Evolutionary conservation across 2,113 vertebrate genomes (phyloP).

Genomic region (Chitala chitala): DNA sequence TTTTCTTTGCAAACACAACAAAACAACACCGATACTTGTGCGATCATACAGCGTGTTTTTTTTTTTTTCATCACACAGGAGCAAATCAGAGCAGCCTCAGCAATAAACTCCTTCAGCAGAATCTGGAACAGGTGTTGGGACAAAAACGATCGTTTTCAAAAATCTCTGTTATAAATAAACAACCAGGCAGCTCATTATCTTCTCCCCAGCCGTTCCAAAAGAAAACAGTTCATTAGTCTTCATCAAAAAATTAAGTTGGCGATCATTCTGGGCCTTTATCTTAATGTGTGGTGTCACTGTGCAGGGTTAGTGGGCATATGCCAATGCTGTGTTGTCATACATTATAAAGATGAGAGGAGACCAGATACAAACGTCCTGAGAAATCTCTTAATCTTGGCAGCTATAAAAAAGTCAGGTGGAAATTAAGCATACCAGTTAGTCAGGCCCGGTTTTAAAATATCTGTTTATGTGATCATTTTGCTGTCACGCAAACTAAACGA

Average conservation of each 20-base stretch:
- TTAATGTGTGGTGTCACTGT: conserved; percentile 25
- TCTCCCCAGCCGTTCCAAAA: conserved; percentile 43
- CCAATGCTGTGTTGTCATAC: conserved; percentile 1
- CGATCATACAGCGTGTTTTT: too few species aligned
- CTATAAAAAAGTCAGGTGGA: not conserved
- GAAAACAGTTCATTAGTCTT: conserved; percentile 73
- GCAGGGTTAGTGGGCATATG: not conserved
- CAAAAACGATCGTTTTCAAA: conserved; percentile 67
- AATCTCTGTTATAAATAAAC: conserved; percentile 71
- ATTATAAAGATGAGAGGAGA: not conserved
- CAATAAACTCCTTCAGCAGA: conserved; percentile 64
- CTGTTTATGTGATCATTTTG: too few species aligned
- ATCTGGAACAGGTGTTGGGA: conserved; percentile 68
- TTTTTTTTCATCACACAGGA: conserved; percentile 29
- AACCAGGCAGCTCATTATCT: conserved; percentile 42
- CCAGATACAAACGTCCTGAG: not conserved
- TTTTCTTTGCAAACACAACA: conserved; percentile 46
- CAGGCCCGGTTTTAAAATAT: not conserved
- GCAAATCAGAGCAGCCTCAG: conserved; percentile 55
- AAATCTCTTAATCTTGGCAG: not conserved
- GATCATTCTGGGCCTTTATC: conserved; percentile 44
- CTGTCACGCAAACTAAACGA: not conserved
- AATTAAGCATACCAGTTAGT: not conserved
- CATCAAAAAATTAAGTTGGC: conserved; percentile 53
- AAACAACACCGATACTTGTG: conserved; percentile 21